Evolutionary conservation across 2,113 vertebrate species (phyloP), one percentile per base, ranked within the genome.

Genomic region (Ctenodactylus gundi): DNA sequence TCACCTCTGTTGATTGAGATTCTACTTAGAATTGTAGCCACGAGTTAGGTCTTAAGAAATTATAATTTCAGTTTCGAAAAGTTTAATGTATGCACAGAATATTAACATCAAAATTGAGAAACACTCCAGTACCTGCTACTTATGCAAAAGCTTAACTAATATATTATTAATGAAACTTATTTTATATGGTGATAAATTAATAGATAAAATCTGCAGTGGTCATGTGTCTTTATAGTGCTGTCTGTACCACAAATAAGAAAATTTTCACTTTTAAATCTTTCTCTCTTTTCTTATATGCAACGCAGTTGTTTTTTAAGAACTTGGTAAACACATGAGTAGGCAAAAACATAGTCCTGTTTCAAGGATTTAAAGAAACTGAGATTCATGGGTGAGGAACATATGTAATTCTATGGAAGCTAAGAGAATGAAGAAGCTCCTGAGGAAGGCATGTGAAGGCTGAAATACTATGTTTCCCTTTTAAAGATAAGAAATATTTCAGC

Each of bases 161-260:
- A 89, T 49, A 13, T 85, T 88, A 55, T 39, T 77, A 73, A 57
- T 72, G 76, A 96, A 77, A 87, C 73, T 93, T 82, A 90, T 51
- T 67, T 78, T 94, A 65, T 44, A 67, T 76, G 34, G n/a, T 70
- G 31, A 72, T 67, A 88, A 95, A 58, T 49, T 68, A 87, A 64
- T 67, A 72, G 51, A 41, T 91, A 62, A 25, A 68, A 49, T 7
- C 51, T 88, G 55, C 62, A 94, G n/a, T 82, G 21, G 31, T 0
- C 70, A 23, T 80, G 27, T 88, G 20, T 88, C 13, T 55, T 83
- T 55, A 92, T 64, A 94, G 4, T 18, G 77, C 31, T 21, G 51
- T 84, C 36, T 83, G 11, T 46, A 46, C 39, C 72, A 76, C 57
- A 85, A 51, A 87, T 55, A 64, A 21, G 20, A 44, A 85, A 64